Evolutionary conservation across 2,888 invertebrate genomes (phyloP).

Genomic region (Cyrtodaria siliqua): DNA sequence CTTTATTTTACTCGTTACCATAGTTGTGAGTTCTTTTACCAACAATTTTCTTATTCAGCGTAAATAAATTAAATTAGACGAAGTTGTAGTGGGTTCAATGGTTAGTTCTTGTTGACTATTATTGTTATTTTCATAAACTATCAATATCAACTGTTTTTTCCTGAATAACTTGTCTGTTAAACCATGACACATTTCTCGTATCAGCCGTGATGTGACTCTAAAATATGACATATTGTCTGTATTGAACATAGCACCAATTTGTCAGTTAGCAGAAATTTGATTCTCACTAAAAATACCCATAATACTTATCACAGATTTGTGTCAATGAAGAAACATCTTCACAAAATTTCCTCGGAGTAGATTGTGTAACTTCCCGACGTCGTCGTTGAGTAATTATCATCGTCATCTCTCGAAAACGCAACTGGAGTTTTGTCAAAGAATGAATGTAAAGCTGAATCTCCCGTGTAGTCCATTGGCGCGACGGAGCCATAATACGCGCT

Average conservation of each 20-base stretch:
- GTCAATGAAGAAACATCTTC: conserved; percentile 3
- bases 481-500: conserved; percentile 39
- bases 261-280: not conserved
- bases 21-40: too few relatives aligned
- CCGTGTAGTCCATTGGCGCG: conserved; percentile 59
- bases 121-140: too few relatives aligned
- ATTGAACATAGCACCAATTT: not conserved
- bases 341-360: conserved; percentile 63
- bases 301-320: conserved; percentile 21
- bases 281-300: not conserved
- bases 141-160: too few relatives aligned
- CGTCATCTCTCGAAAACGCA: conserved; percentile 37
- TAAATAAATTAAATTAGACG: too few relatives aligned
- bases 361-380: conserved; percentile 64
- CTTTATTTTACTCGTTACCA: too few relatives aligned
- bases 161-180: too few relatives aligned
- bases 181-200: too few relatives aligned
- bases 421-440: conserved; percentile 62
- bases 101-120: too few relatives aligned
- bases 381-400: conserved; percentile 63
- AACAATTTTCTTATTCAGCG: too few relatives aligned
- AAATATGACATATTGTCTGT: too few relatives aligned
- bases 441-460: conserved; percentile 60
- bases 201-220: too few relatives aligned
- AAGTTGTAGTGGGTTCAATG: too few relatives aligned